phyloP scores from a whole-genome alignment of 2,113 vertebrate genomes.

The Azemiops feae region DNA sequence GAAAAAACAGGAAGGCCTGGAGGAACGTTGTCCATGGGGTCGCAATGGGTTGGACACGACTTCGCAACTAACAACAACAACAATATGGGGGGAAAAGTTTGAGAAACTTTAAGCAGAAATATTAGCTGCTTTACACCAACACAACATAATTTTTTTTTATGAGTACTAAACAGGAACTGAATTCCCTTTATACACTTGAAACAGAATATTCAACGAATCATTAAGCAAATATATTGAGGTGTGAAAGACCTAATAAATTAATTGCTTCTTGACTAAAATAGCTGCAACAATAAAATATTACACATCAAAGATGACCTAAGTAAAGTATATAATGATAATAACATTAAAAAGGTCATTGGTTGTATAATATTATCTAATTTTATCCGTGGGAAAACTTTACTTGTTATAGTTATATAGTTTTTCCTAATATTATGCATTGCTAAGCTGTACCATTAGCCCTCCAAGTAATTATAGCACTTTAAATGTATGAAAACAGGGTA shows the following conservation, averaged over 20 bases:
- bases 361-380: not conserved
- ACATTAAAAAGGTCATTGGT: not conserved
- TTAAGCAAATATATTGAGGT: not conserved
- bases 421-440: not conserved
- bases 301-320: not conserved
- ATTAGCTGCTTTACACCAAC: not conserved
- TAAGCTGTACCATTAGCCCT: not conserved
- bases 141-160: not conserved
- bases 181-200: not conserved
- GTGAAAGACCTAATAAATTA: not conserved
- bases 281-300: not conserved
- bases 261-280: not conserved
- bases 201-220: not conserved
- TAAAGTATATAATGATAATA: not conserved
- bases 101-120: not conserved
- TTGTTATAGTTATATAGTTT: not conserved
- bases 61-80: too few relatives aligned
- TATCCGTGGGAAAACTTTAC: not conserved
- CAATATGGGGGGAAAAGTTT: not conserved
- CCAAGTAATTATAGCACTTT: not conserved
- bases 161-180: not conserved
- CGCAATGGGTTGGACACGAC: too few relatives aligned
- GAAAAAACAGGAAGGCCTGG: too few relatives aligned
- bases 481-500: not conserved
- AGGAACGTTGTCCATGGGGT: too few relatives aligned